phyloP scores from a whole-genome alignment of 2,797 vertebrate genomes.

The Sciaenops ocellatus region DNA sequence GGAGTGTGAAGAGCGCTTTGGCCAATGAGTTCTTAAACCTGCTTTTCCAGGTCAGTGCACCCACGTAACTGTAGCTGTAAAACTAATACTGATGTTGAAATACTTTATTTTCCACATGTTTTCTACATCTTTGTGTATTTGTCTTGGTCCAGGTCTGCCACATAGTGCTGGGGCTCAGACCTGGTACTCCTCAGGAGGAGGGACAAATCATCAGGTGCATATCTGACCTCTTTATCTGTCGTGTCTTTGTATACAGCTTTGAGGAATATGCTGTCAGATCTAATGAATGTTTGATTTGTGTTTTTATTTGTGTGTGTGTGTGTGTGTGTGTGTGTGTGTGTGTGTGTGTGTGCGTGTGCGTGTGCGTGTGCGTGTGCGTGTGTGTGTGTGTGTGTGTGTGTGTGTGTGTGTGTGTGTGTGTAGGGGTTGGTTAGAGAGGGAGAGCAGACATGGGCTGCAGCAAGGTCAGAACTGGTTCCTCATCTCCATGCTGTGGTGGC shows the following conservation, averaged over 20 bases:
- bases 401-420: constrained; percentile 24
- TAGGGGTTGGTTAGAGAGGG: constrained; percentile 97
- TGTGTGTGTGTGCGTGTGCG: not conserved
- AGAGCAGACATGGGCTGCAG: constrained; percentile 96
- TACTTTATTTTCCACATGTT: not conserved
- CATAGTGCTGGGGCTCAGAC: constrained; percentile 95
- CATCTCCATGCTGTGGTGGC: constrained; percentile 99
- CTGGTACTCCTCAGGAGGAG: constrained; percentile 96
- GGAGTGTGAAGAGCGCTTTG: constrained; percentile 98
- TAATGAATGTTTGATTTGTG: not conserved
- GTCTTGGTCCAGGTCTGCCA: constrained; percentile 91
- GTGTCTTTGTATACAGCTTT: not conserved
- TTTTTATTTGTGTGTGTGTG: not conserved
- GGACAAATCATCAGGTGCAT: constrained; percentile 96
- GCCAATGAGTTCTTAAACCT: constrained; percentile 99
- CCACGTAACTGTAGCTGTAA: not conserved
- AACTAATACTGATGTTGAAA: not conserved
- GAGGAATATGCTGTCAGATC: not conserved
- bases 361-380: not conserved
- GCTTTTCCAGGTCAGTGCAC: constrained; percentile 93
- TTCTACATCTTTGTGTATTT: constrained; percentile 38
- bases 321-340: too few species aligned
- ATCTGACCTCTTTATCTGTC: not conserved
- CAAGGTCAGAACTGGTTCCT: constrained; percentile 97
- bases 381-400: not conserved